Evolutionary conservation across 2,888 invertebrate genomes (phyloP).

Genomic region (Empis stercorea): DNA sequence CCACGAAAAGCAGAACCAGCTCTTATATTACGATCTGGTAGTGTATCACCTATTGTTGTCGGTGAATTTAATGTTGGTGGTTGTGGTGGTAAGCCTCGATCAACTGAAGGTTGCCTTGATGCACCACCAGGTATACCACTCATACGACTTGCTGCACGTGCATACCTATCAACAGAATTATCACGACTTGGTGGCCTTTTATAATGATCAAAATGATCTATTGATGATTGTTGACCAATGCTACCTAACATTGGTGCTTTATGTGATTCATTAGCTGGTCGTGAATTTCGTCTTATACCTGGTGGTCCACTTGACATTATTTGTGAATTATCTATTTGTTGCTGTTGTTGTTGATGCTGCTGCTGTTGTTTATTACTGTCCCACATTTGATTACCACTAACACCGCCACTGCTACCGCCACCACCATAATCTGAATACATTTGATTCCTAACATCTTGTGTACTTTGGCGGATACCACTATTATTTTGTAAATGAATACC

Average conservation of each 20-base stretch:
- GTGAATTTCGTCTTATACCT: conserved; percentile 38
- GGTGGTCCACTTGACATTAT: not conserved
- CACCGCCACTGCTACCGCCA: conserved; percentile 3
- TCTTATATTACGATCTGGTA: conserved; percentile 38
- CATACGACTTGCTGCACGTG: conserved; percentile 51
- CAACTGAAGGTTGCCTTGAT: conserved; percentile 68
- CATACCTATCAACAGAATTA: conserved; percentile 71
- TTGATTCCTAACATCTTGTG: conserved; percentile 1
- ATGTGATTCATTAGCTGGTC: conserved; percentile 37
- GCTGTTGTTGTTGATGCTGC: conserved; percentile 15
- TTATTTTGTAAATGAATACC: not conserved
- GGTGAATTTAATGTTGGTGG: conserved; percentile 1
- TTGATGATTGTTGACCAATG: conserved; percentile 48
- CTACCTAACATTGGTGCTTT: conserved; percentile 40
- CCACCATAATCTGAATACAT: conserved; percentile 8
- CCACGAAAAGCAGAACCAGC: conserved; percentile 44
- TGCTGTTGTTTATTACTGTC: conserved; percentile 10
- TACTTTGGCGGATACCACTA: not conserved
- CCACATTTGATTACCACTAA: conserved; percentile 4
- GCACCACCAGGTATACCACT: conserved; percentile 37
- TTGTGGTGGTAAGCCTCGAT: conserved; percentile 38
- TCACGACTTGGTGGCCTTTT: conserved; percentile 81
- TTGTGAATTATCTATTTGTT: conserved; percentile 10
- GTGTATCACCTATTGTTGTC: conserved; percentile 14
- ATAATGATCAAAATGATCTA: conserved; percentile 90